Evolutionary conservation across 2,113 vertebrate genomes (phyloP).

Genomic region (Trochalopteron elliotii): DNA sequence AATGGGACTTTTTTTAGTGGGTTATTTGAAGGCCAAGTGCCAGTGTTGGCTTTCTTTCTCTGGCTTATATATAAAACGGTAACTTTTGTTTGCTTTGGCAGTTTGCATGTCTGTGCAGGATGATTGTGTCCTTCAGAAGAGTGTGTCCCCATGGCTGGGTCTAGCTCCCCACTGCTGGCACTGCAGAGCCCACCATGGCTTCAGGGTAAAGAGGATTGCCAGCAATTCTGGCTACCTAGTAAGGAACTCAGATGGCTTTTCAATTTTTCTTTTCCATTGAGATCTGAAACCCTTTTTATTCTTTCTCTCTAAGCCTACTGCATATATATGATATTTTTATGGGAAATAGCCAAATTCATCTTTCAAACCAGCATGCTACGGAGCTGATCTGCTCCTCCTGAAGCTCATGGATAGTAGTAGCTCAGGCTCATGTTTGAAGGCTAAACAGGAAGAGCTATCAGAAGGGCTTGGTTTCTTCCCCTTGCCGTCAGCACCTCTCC

Average conservation of each 20-base stretch:
- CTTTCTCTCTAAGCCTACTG: background rate
- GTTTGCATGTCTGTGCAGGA: background rate
- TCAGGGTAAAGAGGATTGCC: background rate
- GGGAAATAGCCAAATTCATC: background rate
- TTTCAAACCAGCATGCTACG: background rate
- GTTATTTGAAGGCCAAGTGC: background rate
- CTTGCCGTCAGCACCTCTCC: background rate
- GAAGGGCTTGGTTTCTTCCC: background rate
- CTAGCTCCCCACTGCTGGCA: background rate
- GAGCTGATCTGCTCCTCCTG: background rate
- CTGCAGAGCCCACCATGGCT: accelerated
- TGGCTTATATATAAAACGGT: background rate
- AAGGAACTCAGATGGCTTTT: background rate
- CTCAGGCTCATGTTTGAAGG: background rate
- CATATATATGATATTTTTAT: background rate
- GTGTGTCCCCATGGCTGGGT: accelerated
- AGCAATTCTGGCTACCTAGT: background rate
- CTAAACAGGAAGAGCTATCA: background rate
- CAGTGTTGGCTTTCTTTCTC: background rate
- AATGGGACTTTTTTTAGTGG: background rate
- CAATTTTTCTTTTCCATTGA: background rate
- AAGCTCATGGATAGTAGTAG: background rate
- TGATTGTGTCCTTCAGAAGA: accelerated
- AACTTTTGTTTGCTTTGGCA: background rate
- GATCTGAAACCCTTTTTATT: background rate